Evolutionary conservation across 1,140 invertebrate species (phyloP).

Genomic region (Musca domestica): DNA sequence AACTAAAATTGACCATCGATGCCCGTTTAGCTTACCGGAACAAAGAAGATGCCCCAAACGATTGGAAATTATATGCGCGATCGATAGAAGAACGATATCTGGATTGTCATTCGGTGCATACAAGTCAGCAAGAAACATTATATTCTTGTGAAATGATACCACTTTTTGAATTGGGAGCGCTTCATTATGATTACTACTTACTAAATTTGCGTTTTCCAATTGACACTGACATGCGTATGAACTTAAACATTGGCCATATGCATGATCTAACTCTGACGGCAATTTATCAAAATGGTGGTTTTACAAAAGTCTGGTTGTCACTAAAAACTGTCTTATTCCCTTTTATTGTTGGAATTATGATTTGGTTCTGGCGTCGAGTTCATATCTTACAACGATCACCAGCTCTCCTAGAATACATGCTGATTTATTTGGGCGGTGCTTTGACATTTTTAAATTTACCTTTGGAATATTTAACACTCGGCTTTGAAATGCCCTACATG

Average conservation of each 20-base stretch:
- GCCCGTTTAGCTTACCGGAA: constrained; percentile 82
- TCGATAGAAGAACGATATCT: constrained; percentile 77
- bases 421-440: constrained; percentile 79
- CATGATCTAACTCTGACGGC: constrained; percentile 78
- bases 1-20: constrained; percentile 71
- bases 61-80: constrained; percentile 73
- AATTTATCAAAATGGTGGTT: constrained; percentile 99
- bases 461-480: constrained; percentile 87
- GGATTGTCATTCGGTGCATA: constrained; percentile 68
- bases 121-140: constrained; percentile 67
- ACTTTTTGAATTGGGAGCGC: constrained; percentile 94
- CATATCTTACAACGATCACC: constrained; percentile 78
- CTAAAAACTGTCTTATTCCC: constrained; percentile 94
- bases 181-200: constrained; percentile 94
- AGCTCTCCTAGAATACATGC: constrained; percentile 89
- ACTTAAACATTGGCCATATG: constrained; percentile 76
- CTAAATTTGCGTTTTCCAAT: constrained; percentile 90
- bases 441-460: constrained; percentile 86
- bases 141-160: constrained; percentile 89
- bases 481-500: constrained; percentile 94
- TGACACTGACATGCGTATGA: constrained; percentile 63
- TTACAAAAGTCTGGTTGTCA: constrained; percentile 96
- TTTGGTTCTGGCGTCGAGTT: constrained; percentile 95
- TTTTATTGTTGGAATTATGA: constrained; percentile 76
- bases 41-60: constrained; percentile 70